These are phyloP conservation scores for Synergus itoensis DNA, from an alignment of 2,888 invertebrate species.

Conservation along the genomic window DNA sequence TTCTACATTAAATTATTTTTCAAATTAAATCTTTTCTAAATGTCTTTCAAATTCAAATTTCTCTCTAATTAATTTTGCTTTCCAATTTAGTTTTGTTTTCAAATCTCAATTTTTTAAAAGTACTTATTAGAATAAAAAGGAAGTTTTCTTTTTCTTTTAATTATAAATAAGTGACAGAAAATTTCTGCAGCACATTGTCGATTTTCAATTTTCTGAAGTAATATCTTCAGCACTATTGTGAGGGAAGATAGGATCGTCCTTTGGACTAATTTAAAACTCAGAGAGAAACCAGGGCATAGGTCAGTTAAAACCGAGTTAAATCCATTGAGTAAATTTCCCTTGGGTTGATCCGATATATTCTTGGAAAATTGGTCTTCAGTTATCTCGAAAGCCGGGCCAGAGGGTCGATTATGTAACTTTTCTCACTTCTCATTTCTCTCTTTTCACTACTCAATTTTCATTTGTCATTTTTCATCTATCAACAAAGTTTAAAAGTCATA, in stretches of 20 bases:
- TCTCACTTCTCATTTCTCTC: too few relatives aligned
- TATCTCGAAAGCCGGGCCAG: neutral
- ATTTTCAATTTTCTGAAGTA: neutral
- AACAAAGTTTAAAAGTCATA: too few relatives aligned
- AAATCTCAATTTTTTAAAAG: too few relatives aligned
- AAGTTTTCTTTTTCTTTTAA: neutral
- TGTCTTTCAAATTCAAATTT: too few relatives aligned
- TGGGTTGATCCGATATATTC: neutral
- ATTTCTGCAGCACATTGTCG: neutral
- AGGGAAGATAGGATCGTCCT: neutral
- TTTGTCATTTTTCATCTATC: too few relatives aligned
- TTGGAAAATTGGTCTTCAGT: conserved; percentile 11
- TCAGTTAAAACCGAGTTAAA: neutral
- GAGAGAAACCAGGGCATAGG: neutral
- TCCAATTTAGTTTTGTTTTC: too few relatives aligned
- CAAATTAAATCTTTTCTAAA: too few relatives aligned
- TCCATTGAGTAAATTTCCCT: conserved; percentile 31
- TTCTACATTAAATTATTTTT: too few relatives aligned
- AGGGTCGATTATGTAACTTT: too few relatives aligned
- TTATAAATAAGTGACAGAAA: neutral
- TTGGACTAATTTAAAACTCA: neutral
- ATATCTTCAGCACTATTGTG: neutral
- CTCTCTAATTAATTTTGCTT: too few relatives aligned
- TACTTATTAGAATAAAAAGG: too few relatives aligned
- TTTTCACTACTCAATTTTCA: too few relatives aligned